Conservation (phyloP, 2,888 invertebrate species). For the Phrixothrix hirtus region DNA sequence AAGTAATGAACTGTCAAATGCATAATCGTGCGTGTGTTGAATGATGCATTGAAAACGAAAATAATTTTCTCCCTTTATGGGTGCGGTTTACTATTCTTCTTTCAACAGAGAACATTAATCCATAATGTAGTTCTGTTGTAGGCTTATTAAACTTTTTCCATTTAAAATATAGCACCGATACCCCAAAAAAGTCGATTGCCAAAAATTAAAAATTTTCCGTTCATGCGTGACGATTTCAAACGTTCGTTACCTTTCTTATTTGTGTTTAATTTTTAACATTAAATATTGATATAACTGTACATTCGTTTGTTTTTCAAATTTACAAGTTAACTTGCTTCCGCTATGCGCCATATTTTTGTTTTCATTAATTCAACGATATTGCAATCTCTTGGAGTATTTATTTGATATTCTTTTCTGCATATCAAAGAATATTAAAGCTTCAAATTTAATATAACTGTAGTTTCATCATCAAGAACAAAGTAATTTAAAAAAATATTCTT, state of each 20-base stretch:
- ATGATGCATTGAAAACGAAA: conserved; percentile 25
- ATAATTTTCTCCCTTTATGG: conserved; percentile 17
- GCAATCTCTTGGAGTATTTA: too few relatives aligned
- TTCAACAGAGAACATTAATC: conserved; percentile 3
- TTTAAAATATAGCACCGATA: background rate
- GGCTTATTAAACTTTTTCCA: background rate
- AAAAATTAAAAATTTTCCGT: background rate
- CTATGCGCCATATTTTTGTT: too few relatives aligned
- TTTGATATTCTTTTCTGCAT: too few relatives aligned
- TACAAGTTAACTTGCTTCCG: too few relatives aligned
- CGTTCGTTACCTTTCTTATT: background rate
- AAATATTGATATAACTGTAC: too few relatives aligned
- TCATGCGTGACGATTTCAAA: background rate
- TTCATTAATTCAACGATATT: too few relatives aligned
- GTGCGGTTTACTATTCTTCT: conserved; percentile 11
- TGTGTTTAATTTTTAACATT: too few relatives aligned
- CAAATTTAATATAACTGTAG: too few relatives aligned
- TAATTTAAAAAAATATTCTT: too few relatives aligned
- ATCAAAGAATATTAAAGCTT: too few relatives aligned
- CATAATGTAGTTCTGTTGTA: conserved; percentile 2
- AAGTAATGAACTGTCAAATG: conserved; percentile 35
- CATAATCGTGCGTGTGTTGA: conserved; percentile 27
- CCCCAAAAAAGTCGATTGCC: background rate
- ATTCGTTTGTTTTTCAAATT: too few relatives aligned
- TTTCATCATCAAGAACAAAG: too few relatives aligned